Evolutionary conservation across 2,113 vertebrate genomes (phyloP).

Genomic region (Xenopus laevis): DNA sequence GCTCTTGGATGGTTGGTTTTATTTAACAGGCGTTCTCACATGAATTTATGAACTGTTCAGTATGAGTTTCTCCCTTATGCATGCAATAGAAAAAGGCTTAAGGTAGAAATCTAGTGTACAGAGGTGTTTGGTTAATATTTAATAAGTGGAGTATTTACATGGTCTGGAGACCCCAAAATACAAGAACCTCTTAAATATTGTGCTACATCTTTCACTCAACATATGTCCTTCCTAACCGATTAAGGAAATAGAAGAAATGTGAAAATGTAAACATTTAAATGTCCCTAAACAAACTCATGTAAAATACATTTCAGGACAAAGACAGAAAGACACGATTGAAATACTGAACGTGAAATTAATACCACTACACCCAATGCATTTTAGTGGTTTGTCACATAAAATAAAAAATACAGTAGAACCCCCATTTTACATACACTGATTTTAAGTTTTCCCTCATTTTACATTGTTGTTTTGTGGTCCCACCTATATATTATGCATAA

Average conservation of each 20-base stretch:
- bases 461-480: too few species aligned
- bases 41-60: constrained; percentile 77
- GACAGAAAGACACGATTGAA: too few species aligned
- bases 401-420: too few species aligned
- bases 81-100: constrained; percentile 72
- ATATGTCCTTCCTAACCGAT: constrained; percentile 31
- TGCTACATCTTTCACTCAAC: constrained; percentile 60
- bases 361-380: too few species aligned
- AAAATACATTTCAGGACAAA: too few species aligned
- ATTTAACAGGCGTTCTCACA: constrained; percentile 69
- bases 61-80: constrained; percentile 70
- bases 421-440: too few species aligned
- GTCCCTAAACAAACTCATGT: too few species aligned
- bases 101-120: constrained; percentile 72
- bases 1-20: constrained; percentile 73
- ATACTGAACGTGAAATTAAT: too few species aligned
- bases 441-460: too few species aligned
- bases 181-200: constrained; percentile 60
- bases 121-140: constrained; percentile 70
- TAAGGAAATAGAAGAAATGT: constrained; percentile 15
- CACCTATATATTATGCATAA: too few species aligned
- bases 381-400: too few species aligned
- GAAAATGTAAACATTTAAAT: too few species aligned
- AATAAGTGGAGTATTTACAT: constrained; percentile 77
- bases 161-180: constrained; percentile 61